A percentile compares a stretch with the other conserved stretches of the same genome.
These are phyloP conservation scores for Xenentodon cancila DNA, from an alignment of 2,797 vertebrate species.

Conservation along the genomic window DNA sequence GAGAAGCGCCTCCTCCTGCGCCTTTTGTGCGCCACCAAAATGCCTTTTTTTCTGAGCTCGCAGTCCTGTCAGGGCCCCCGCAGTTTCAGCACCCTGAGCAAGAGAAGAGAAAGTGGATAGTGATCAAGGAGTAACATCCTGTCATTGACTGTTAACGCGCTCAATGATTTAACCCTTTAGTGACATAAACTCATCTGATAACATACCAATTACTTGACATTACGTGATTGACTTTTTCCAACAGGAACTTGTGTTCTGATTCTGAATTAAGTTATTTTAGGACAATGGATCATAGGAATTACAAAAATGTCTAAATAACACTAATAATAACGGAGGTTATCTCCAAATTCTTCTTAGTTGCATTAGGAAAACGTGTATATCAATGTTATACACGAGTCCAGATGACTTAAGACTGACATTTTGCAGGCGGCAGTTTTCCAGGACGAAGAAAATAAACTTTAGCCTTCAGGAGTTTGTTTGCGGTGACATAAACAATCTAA, in stretches of 20 bases:
- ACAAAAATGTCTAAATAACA: too few relatives aligned
- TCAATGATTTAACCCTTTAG: not conserved
- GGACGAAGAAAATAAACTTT: slow-evolving; percentile 42
- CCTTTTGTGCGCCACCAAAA: slow-evolving; percentile 49
- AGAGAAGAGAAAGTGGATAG: slow-evolving; percentile 28
- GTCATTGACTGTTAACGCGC: not conserved
- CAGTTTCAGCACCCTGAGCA: slow-evolving; percentile 49
- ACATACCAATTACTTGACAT: too few relatives aligned
- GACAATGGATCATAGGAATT: too few relatives aligned
- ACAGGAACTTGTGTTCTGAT: too few relatives aligned
- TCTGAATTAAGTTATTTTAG: too few relatives aligned
- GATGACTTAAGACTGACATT: slow-evolving; percentile 16
- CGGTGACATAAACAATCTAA: slow-evolving; percentile 42
- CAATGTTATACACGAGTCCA: not conserved
- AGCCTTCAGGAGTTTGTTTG: slow-evolving; percentile 51
- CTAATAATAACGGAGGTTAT: not conserved
- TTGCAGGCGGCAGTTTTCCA: slow-evolving; percentile 26
- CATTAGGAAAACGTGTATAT: not conserved
- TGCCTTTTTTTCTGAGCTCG: slow-evolving; percentile 28
- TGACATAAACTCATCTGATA: not conserved
- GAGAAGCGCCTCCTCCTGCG: slow-evolving; percentile 70
- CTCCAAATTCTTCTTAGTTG: not conserved
- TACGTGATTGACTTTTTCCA: too few relatives aligned
- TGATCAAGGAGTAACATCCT: not conserved
- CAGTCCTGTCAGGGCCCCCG: slow-evolving; percentile 41